phyloP scores from a whole-genome alignment of 1,140 invertebrate species.

The Aphidius ervi region DNA sequence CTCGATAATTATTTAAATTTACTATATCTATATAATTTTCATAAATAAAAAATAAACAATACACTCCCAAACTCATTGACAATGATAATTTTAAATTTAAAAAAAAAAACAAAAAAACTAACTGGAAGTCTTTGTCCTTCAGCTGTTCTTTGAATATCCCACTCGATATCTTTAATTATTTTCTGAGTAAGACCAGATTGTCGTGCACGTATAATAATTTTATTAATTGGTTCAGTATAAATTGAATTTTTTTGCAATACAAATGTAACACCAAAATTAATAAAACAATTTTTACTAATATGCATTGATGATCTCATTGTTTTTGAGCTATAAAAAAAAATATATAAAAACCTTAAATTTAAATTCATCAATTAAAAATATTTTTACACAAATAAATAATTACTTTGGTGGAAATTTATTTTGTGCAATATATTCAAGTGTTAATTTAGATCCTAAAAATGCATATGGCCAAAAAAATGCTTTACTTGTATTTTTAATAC shows the following conservation, averaged over 20 bases:
- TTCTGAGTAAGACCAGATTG: conserved; percentile 64
- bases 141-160: conserved; percentile 60
- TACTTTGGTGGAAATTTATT: conserved; percentile 63
- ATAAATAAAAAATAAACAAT: not conserved
- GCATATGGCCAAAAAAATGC: conserved; percentile 71
- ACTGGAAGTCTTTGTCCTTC: conserved; percentile 60
- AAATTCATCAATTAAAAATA: not conserved
- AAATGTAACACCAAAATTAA: conserved; percentile 62
- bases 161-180: conserved; percentile 63
- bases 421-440: conserved; percentile 65
- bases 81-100: conserved; percentile 8
- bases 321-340: conserved; percentile 33
- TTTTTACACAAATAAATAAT: conserved; percentile 18
- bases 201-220: conserved; percentile 56
- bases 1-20: too few species aligned
- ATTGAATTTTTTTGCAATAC: conserved; percentile 59
- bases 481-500: conserved; percentile 65
- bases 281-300: conserved; percentile 67
- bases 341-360: conserved; percentile 4
- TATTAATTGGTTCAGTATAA: conserved; percentile 58
- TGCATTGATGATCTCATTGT: conserved; percentile 63
- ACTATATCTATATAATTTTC: not conserved
- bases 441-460: conserved; percentile 64
- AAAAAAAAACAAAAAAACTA: conserved; percentile 18
- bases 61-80: not conserved